phyloP scores from a whole-genome alignment of 2,113 vertebrate species.

The Scomber colias region DNA sequence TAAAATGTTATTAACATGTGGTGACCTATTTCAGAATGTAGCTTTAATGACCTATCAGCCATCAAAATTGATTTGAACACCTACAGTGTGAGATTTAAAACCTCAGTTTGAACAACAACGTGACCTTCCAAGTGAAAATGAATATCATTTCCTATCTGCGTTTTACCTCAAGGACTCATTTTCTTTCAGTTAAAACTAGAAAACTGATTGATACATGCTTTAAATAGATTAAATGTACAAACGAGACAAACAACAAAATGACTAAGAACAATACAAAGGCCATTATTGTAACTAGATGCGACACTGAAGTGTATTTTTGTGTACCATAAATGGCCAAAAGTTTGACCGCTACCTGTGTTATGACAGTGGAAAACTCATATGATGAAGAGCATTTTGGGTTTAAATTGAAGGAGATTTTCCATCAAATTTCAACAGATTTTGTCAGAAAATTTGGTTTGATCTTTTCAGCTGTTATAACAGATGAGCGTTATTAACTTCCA shows the following conservation, averaged over 20 bases:
- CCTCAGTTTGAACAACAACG: slow-evolving; percentile 26
- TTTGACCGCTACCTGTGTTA: slow-evolving; percentile 48
- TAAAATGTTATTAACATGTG: slow-evolving; percentile 28
- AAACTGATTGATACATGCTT: slow-evolving; percentile 77
- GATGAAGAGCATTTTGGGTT: slow-evolving; percentile 6
- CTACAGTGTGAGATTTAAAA: slow-evolving; percentile 41
- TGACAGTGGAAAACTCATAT: slow-evolving; percentile 34
- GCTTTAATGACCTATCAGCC: not conserved
- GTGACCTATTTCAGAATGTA: slow-evolving; percentile 22
- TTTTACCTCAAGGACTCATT: slow-evolving; percentile 31
- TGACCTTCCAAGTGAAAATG: slow-evolving; percentile 50
- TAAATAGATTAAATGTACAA: slow-evolving; percentile 79
- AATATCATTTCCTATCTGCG: slow-evolving; percentile 56
- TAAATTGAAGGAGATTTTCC: slow-evolving; percentile 14
- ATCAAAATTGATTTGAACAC: not conserved
- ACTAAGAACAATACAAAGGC: slow-evolving; percentile 46
- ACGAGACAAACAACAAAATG: slow-evolving; percentile 57
- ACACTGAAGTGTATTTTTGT: slow-evolving; percentile 60
- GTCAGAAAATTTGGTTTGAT: not conserved
- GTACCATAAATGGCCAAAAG: slow-evolving; percentile 71
- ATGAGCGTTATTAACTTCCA: not conserved
- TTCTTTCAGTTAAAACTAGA: slow-evolving; percentile 43
- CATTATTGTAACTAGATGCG: slow-evolving; percentile 60
- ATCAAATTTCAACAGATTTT: slow-evolving; percentile 22
- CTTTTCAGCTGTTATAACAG: not conserved